These are phyloP conservation scores for Leptinotarsa rubiginosa DNA, from an alignment of 2,888 invertebrate genomes.

Conservation along the genomic window DNA sequence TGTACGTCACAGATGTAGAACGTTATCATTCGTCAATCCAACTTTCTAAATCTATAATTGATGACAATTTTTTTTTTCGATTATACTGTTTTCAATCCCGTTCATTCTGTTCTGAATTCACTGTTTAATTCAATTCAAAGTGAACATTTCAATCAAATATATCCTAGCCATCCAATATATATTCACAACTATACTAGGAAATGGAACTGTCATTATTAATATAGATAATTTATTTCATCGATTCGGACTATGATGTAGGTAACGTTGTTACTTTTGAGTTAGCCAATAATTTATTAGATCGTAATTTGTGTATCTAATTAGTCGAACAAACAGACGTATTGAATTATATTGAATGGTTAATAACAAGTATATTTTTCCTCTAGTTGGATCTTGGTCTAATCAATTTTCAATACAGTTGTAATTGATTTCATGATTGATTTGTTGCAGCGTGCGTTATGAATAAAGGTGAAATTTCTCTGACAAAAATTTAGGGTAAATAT, in stretches of 20 bases:
- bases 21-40: no score
- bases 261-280: conserved; percentile 36
- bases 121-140: conserved; percentile 23
- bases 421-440: conserved; percentile 11
- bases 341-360: conserved; percentile 39
- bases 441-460: no score
- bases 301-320: conserved; percentile 47
- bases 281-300: conserved; percentile 42
- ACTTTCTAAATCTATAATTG: no score
- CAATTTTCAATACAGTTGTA: conserved; percentile 7
- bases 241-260: conserved; percentile 28
- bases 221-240: conserved; percentile 45
- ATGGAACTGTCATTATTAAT: conserved; percentile 43
- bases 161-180: conserved; percentile 26
- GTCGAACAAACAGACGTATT: conserved; percentile 40
- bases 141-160: conserved; percentile 28
- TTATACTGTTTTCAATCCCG: no score
- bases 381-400: conserved; percentile 28
- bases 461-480: no score
- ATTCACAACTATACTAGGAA: conserved; percentile 38
- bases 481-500: no score
- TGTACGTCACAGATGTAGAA: no score
- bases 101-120: background rate
- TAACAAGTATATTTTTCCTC: conserved; percentile 33
- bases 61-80: no score